Base-by-base conservation (phyloP, 2,113 vertebrate species). In the Corvus moneduloides region DNA sequence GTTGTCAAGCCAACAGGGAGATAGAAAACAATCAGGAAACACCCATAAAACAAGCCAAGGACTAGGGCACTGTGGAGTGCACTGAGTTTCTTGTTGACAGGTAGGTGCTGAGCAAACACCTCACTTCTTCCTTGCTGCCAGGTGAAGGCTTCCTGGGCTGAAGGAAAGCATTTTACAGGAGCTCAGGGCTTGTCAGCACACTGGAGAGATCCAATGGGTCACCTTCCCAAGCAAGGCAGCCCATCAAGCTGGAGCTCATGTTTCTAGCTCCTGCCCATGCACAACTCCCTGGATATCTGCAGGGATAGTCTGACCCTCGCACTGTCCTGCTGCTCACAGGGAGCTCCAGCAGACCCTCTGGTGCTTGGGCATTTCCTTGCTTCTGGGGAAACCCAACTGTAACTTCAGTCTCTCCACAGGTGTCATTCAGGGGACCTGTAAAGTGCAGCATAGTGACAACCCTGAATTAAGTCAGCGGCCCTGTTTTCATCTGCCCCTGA, bases 31-130 rank as follows among this genome's bases (percentile, higher is more conserved):
- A 55, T 33, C 22, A 80, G 71, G 63, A 63, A 91, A 87, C 76
- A 39, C 59, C 48, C 80, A 51, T 35, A 41, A 72, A 89, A 73
- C 24, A 41, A 77, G n/a, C 41, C 55, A 63, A 56, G 52, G 68
- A 43, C 37, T 10, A 6, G 56, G 44, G 41, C 5, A 5, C 14
- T 0, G 0, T 61, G 66, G 32, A 22, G 46, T 46, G 21, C 0
- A 0, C 61, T 64, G 76, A 44, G 72, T 71, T 87, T 91, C 52
- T 78, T 33, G 4, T 54, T 39, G n/a, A 24, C 37, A 39, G 71
- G 43, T 10, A 16, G 49, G 22, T 78, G 63, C 52, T 90, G 72
- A 72, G 49, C 16, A 14, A 75, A n/a, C 23, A 16, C 26, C 61
- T 11, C 33, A 18, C 46, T 67, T 69, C 55, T 67, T 80, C 48